Base-by-base conservation (phyloP, 2,113 vertebrate species). In the Panthera leo region DNA sequence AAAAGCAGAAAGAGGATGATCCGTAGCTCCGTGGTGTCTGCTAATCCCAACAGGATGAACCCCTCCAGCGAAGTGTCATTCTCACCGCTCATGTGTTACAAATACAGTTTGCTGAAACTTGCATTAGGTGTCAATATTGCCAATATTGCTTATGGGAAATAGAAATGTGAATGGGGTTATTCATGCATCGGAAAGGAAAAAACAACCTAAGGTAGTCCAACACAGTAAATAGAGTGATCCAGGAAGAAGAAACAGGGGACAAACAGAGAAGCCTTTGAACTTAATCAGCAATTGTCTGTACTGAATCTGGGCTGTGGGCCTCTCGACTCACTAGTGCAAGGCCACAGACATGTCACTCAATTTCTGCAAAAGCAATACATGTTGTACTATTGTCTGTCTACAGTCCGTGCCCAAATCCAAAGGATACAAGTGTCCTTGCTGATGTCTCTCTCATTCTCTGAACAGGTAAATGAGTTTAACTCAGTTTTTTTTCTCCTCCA, bases 11-110 rank as follows among this genome's bases (percentile, higher is more conserved):
- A 98, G 3, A 87, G 68, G 0, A 6, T 48, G 65, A 82, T 29
- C 88, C 82, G 85, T 29, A 97, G 83, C 3, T 96, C 78, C 0
- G 9, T 98, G 45, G 0, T 23, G 16, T 65, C 21, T 5, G 91
- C 79, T 83, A 98, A 89, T 25, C 97, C 97, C 91, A 97, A 65
- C 7, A 98, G 89, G 79, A 97, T 25, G 61, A 98, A 98, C 71
- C 95, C 88, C 0, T 85, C 39, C 18, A 71, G 18, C 10, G 19
- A 89, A 0, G 63, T 97, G 0, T 23, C 0, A 11, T 98, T 98
- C 31, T 25, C 84, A 79, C 29, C 75, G 18, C 1, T 51, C 97
- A 95, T 73, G 42, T 78, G 3, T 78, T 63, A 51, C 8, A 68
- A n/a, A 70, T 16, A n/a, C 0, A 39, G 4, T 82, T 58, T 48